These are phyloP conservation scores for Serripes groenlandicus DNA, from an alignment of 2,888 invertebrate species.

Conservation along the genomic window DNA sequence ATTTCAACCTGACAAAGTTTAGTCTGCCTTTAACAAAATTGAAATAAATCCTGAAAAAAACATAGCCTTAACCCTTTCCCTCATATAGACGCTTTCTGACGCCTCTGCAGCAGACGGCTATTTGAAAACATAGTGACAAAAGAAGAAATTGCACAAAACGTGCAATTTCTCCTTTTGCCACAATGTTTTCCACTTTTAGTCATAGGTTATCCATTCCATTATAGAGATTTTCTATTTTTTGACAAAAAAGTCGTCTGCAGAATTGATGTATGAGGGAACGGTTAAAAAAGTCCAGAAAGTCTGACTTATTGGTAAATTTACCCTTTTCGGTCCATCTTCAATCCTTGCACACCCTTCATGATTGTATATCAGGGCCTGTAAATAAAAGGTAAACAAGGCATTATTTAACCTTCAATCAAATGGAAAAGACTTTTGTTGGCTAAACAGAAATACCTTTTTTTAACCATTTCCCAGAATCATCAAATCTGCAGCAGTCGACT, in stretches of 20 bases:
- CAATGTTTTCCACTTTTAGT: background rate
- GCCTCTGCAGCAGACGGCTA: too few relatives aligned
- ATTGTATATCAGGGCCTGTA: constrained; percentile 81
- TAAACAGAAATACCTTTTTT: background rate
- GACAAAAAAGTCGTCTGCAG: background rate
- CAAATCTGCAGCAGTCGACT: background rate
- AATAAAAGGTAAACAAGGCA: constrained; percentile 2
- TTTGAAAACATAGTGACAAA: too few relatives aligned
- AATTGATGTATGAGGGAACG: background rate
- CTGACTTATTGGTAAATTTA: constrained; percentile 55
- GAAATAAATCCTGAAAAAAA: too few relatives aligned
- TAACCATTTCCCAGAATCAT: background rate
- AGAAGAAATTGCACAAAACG: background rate
- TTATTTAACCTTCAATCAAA: background rate
- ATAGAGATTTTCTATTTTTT: background rate
- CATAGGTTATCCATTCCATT: background rate
- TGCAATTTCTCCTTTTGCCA: background rate
- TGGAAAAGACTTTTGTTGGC: background rate
- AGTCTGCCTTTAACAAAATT: too few relatives aligned
- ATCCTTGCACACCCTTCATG: constrained; percentile 79
- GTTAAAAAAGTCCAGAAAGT: background rate
- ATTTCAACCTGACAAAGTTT: too few relatives aligned
- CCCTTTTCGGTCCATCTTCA: constrained; percentile 83
- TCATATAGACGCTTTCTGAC: too few relatives aligned
- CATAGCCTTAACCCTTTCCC: too few relatives aligned